Percentiles rank a stretch among this genome's conserved stretches.
These are phyloP conservation scores for Abrostola tripartita DNA, from an alignment of 2,888 invertebrate genomes.

Conservation along the genomic window DNA sequence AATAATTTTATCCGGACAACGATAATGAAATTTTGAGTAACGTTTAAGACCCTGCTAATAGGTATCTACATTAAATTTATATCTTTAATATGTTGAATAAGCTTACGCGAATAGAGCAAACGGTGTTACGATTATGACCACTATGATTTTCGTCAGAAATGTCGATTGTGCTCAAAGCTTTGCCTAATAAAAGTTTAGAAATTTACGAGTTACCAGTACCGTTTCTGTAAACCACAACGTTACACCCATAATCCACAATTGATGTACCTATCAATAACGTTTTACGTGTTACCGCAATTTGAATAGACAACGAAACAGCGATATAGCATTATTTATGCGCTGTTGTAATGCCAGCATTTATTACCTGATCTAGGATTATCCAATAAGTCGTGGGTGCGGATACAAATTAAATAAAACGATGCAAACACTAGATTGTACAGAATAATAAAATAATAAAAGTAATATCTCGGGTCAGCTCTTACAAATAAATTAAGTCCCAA, in stretches of 20 bases:
- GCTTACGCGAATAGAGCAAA: too few relatives aligned
- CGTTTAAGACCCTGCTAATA: too few relatives aligned
- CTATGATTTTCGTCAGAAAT: conserved; percentile 1
- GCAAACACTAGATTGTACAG: too few relatives aligned
- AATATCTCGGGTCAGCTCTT: too few relatives aligned
- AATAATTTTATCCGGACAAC: too few relatives aligned
- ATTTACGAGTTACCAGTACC: background rate
- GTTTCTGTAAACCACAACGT: conserved; percentile 27
- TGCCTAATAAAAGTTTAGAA: background rate
- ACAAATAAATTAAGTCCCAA: too few relatives aligned
- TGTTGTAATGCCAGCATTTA: conserved; percentile 8
- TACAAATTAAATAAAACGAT: background rate
- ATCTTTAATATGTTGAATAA: too few relatives aligned
- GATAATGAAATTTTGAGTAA: too few relatives aligned
- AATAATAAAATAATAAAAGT: too few relatives aligned
- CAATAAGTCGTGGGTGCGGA: background rate
- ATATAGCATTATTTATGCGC: conserved; percentile 15
- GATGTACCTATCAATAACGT: conserved; percentile 19
- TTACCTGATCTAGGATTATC: background rate
- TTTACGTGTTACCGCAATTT: conserved; percentile 18
- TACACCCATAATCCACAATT: conserved; percentile 5
- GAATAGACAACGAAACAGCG: conserved; percentile 30
- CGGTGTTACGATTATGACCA: too few relatives aligned
- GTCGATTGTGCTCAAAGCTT: conserved; percentile 6
- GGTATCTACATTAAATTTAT: too few relatives aligned